phyloP scores from a whole-genome alignment of 2,797 vertebrate genomes.

The Clarias platycephalus region DNA sequence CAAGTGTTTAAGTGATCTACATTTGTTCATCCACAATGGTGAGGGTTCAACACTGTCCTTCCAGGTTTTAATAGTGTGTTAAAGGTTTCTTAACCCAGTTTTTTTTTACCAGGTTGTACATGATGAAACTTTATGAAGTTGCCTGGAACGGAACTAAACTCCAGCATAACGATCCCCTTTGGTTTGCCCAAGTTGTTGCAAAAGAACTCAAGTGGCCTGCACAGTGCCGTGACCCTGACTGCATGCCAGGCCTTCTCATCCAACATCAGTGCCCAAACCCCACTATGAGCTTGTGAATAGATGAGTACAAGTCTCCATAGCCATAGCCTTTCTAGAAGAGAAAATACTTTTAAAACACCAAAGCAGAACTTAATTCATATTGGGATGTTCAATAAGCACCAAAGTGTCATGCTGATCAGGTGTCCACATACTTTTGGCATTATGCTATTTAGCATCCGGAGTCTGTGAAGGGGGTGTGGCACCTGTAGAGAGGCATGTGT shows the following conservation, averaged over 20 bases:
- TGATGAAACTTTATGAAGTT: neutral
- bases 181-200: neutral
- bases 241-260: neutral
- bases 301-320: neutral
- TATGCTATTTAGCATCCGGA: neutral
- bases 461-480: neutral
- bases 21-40: too few relatives aligned
- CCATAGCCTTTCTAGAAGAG: neutral
- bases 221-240: neutral
- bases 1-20: too few relatives aligned
- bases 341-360: neutral
- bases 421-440: neutral
- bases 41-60: too few relatives aligned
- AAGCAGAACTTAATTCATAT: neutral
- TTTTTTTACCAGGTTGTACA: too few relatives aligned
- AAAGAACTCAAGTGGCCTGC: neutral
- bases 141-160: neutral
- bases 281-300: neutral
- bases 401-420: neutral
- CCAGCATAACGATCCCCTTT: neutral
- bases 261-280: neutral
- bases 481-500: slow-evolving; percentile 84
- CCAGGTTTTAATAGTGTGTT: too few relatives aligned
- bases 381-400: neutral
- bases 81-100: too few relatives aligned